Conservation (phyloP, 2,113 vertebrate genomes). For the Sapajus apella region DNA sequence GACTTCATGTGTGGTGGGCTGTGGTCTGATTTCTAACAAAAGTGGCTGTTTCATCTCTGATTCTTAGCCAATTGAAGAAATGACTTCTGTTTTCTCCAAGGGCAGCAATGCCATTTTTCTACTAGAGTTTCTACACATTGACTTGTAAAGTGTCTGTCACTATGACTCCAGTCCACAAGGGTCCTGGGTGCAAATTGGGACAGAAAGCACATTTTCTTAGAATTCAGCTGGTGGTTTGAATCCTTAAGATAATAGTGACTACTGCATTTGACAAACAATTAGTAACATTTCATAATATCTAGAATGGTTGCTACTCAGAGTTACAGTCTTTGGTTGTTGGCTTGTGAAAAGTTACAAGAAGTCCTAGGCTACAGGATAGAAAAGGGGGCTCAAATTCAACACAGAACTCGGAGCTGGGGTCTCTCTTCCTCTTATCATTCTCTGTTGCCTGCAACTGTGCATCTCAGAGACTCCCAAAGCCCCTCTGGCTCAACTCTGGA, state of each 20-base stretch:
- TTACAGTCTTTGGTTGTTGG: neutral
- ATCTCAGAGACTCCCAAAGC: neutral
- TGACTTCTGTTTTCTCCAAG: neutral
- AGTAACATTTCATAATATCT: neutral
- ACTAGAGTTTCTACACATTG: neutral
- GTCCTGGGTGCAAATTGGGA: neutral
- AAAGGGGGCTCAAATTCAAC: neutral
- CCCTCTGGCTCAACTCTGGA: neutral
- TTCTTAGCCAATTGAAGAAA: neutral
- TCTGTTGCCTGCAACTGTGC: neutral
- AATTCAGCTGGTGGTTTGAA: neutral
- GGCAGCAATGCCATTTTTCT: neutral
- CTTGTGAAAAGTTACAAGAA: constrained; percentile 9
- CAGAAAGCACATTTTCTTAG: neutral
- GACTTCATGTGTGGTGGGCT: neutral
- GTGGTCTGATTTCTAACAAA: neutral
- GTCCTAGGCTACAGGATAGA: neutral
- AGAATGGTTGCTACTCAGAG: neutral
- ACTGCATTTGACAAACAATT: neutral
- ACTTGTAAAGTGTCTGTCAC: neutral
- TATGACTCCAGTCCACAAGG: neutral
- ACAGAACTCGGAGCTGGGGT: neutral
- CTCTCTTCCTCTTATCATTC: neutral
- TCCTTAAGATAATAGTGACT: neutral
- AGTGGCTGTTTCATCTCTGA: neutral